Base-by-base conservation (phyloP, 1,140 invertebrate genomes). In the Pogonus chalceus region DNA sequence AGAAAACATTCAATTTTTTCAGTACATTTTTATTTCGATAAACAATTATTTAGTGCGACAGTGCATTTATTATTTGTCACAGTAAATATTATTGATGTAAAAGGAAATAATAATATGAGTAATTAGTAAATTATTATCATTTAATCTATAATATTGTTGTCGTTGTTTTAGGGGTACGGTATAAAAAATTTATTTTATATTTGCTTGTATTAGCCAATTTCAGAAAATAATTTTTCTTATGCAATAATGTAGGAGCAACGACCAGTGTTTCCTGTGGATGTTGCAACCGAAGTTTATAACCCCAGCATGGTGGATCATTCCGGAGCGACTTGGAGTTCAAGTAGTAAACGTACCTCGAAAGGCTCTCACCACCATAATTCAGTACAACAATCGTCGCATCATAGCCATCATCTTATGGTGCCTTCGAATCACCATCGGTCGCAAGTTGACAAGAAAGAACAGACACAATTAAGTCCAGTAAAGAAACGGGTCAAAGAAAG, bases 401-500 rank as follows among this genome's bases (percentile, higher is more conserved):
- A 57, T 22, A 35, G 37, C 48, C 65, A 66, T 60, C 75, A 75
- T 50, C 60, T 75, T 2, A 64, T 74, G 51, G 72, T 76, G 39
- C 74, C 76, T 0, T 71, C 47, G 64, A 60, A 65, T 2, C 67
- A 69, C 52, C 68, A 69, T 63, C 56, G 67, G 56, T 65, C 75
- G 65, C 72, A 76, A 65, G 70, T 76, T 57, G 82, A 84, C 62
- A 93, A 91, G 68, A 95, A 94, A 67, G 91, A 95, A 62, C 80
- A 85, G 23, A 88, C 89, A 43, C 93, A 97, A 64, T 73, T 97
- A 54, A 96, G 91, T 63, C 95, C 95, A 0, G 92, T 97, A 1
- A 98, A 98, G 74, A 98, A 98, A 70, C 77, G 94, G n/a, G 93
- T 96, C 4, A 97, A 97, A 68, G 95, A 97, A 67, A 92, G 89